Evolutionary conservation across 64 coral and sea anemone genomes (phyloP).

Genomic region (Cladopsammia gracilis): DNA sequence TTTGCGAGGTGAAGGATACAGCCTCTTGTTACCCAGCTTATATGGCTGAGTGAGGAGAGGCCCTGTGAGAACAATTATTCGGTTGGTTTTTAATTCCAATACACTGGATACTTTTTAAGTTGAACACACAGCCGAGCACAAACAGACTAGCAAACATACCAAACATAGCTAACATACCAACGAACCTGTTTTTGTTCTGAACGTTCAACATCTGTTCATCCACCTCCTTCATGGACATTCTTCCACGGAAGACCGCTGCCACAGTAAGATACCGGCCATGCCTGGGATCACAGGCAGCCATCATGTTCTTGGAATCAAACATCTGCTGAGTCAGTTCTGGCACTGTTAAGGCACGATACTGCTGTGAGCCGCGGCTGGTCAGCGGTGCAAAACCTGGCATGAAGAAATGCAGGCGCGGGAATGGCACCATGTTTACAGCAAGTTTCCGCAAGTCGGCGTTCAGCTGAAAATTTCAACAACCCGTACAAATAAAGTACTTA

Average conservation of each 20-base stretch:
- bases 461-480: conserved; percentile 13
- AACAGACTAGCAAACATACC: not conserved
- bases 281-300: conserved; percentile 73
- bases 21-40: no score
- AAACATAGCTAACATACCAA: not conserved
- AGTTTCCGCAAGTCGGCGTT: conserved; percentile 70
- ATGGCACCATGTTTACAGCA: conserved; percentile 77
- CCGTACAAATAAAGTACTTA: not conserved
- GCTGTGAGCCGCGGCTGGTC: conserved; percentile 76
- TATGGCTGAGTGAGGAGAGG: no score
- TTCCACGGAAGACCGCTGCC: conserved; percentile 71
- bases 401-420: conserved; percentile 75
- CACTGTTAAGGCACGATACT: conserved; percentile 68
- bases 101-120: no score
- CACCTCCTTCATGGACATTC: conserved; percentile 80
- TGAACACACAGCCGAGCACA: not conserved
- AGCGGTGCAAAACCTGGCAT: conserved; percentile 76
- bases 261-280: conserved; percentile 74
- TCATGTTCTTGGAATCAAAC: conserved; percentile 80
- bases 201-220: conserved; percentile 79
- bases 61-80: no score
- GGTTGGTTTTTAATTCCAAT: no score
- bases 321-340: conserved; percentile 79
- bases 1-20: no score
- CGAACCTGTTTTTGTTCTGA: conserved; percentile 70